phyloP scores from a whole-genome alignment of 2,888 invertebrate species.

The Drosophila picticornis region DNA sequence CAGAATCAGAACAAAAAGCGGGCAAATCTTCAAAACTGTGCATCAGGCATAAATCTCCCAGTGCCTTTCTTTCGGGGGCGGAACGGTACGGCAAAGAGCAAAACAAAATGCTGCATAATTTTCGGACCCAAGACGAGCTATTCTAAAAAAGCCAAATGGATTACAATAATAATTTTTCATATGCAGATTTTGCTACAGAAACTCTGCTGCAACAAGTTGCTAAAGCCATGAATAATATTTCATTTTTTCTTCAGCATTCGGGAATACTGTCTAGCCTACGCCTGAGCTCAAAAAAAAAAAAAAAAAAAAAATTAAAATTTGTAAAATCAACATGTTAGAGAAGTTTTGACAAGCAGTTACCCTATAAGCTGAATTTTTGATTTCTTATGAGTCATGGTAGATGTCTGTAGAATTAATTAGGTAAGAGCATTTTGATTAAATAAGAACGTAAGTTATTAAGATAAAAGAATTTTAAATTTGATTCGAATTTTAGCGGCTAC shows the following conservation, averaged over 20 bases:
- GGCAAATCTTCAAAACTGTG: slow-evolving; percentile 72
- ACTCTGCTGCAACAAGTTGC: slow-evolving; percentile 74
- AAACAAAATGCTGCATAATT: slow-evolving; percentile 81
- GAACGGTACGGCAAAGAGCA: slow-evolving; percentile 53
- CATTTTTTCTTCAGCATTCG: slow-evolving; percentile 64
- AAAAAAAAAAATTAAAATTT: not conserved
- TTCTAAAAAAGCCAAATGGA: slow-evolving; percentile 70
- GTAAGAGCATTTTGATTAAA: not conserved
- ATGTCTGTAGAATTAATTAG: not conserved
- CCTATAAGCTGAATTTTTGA: not conserved
- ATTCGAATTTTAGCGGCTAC: not conserved
- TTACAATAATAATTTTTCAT: slow-evolving; percentile 82
- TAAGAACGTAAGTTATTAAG: not conserved
- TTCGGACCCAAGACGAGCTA: slow-evolving; percentile 48
- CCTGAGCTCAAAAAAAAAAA: slow-evolving; percentile 17
- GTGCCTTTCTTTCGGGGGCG: slow-evolving; percentile 78
- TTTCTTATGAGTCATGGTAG: too few species aligned
- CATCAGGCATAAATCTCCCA: slow-evolving; percentile 70
- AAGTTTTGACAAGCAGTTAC: not conserved
- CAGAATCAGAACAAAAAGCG: slow-evolving; percentile 63
- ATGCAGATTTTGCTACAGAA: slow-evolving; percentile 76
- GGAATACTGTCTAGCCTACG: slow-evolving; percentile 57
- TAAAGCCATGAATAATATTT: slow-evolving; percentile 80
- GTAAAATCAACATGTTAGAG: not conserved
- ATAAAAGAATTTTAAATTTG: not conserved